Conservation (phyloP, 2,888 invertebrate genomes). For the Tenthredo amoena region DNA sequence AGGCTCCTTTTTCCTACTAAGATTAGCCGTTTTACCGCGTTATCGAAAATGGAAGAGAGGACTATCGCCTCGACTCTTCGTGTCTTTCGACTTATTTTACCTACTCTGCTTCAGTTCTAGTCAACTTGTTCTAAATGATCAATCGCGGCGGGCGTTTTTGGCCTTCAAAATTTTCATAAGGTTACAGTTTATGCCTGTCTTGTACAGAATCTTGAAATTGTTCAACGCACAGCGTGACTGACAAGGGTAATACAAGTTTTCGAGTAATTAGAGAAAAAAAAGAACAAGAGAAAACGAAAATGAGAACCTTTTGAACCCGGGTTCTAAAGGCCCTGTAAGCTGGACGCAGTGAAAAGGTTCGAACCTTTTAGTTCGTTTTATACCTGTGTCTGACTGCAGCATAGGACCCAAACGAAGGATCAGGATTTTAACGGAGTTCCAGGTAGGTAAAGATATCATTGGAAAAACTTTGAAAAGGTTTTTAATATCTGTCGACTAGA, state of each 20-base stretch:
- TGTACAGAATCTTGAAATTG: neutral
- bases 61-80: neutral
- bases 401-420: neutral
- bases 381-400: conserved; percentile 27
- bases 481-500: conserved; percentile 8
- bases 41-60: conserved; percentile 10
- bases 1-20: neutral
- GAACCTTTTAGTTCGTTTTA: conserved; percentile 41
- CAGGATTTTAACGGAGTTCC: conserved; percentile 10
- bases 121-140: neutral
- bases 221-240: neutral
- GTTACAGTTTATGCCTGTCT: neutral
- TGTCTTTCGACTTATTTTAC: neutral
- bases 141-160: neutral
- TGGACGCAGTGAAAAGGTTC: conserved; percentile 16
- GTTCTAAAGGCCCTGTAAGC: neutral
- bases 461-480: neutral
- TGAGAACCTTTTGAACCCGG: conserved; percentile 5
- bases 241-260: neutral
- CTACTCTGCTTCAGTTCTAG: neutral
- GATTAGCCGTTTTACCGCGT: conserved; percentile 25
- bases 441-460: conserved; percentile 35
- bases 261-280: neutral
- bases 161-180: neutral
- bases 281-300: neutral